Conservation (phyloP, 2,797 vertebrate species). For the Acanthiza pusilla region DNA sequence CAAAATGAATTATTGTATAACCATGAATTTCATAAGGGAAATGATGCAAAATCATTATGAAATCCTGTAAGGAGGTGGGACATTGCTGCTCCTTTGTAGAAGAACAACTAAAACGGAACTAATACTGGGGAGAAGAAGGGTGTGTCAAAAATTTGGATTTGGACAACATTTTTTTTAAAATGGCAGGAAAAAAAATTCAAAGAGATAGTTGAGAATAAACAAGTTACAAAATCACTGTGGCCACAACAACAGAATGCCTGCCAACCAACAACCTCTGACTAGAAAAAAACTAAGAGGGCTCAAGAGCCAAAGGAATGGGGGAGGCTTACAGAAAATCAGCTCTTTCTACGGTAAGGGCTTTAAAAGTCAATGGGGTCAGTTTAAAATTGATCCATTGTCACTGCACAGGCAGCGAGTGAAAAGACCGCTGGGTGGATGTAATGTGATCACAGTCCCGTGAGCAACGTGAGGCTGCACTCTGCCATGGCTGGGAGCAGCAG, state of each 20-base stretch:
- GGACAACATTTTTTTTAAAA: neutral
- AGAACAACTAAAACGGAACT: neutral
- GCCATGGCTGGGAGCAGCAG: slow-evolving; percentile 24
- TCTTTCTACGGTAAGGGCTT: neutral
- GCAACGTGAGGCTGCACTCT: slow-evolving; percentile 39
- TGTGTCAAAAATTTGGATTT: neutral
- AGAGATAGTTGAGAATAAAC: neutral
- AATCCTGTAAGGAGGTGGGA: neutral
- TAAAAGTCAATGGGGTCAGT: slow-evolving; percentile 55
- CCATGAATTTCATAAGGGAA: neutral
- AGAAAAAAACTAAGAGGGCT: neutral
- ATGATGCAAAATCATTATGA: neutral
- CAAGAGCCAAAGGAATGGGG: neutral
- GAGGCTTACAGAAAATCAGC: neutral
- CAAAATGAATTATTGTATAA: neutral
- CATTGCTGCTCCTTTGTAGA: neutral
- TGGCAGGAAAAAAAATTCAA: neutral
- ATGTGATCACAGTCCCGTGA: slow-evolving; percentile 50
- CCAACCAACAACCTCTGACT: neutral
- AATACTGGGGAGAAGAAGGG: neutral
- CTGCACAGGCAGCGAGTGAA: slow-evolving; percentile 40
- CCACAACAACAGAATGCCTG: neutral
- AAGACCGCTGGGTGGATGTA: slow-evolving; percentile 47
- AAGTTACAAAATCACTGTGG: neutral
- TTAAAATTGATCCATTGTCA: slow-evolving; percentile 60